A percentile compares a stretch with the other conserved stretches of the same genome.
Evolutionary conservation across 2,888 invertebrate genomes (phyloP).

Genomic region (Ornithoptera alexandrae): DNA sequence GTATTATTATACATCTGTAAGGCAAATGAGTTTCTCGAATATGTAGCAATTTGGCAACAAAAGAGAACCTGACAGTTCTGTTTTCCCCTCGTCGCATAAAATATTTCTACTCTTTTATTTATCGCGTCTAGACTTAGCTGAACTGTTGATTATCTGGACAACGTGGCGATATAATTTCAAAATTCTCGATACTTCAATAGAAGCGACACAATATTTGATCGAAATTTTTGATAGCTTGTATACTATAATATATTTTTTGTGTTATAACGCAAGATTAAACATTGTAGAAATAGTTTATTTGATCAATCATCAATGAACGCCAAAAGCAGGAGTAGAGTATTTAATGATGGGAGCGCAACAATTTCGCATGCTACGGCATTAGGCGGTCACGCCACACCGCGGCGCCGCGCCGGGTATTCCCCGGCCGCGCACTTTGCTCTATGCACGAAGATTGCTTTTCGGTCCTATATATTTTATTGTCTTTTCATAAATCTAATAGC

Average conservation of each 20-base stretch:
- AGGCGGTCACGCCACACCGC: constrained; percentile 57
- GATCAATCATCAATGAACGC: constrained; percentile 18
- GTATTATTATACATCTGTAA: constrained; percentile 8
- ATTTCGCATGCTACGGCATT: constrained; percentile 56
- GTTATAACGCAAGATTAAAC: neutral
- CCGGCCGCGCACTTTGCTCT: constrained; percentile 27
- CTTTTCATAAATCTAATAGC: constrained; percentile 32
- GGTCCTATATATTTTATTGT: constrained; percentile 28
- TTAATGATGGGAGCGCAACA: constrained; percentile 57
- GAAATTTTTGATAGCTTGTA: neutral
- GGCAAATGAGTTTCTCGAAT: constrained; percentile 24
- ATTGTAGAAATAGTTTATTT: neutral
- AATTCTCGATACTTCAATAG: constrained; percentile 11
- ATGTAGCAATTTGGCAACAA: constrained; percentile 26
- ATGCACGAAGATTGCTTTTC: constrained; percentile 28
- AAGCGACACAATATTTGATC: neutral
- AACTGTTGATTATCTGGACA: constrained; percentile 9
- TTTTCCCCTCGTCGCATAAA: constrained; percentile 23
- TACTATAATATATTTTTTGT: neutral
- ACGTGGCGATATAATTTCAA: constrained; percentile 7
- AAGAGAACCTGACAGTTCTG: constrained; percentile 21
- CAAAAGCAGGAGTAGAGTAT: constrained; percentile 26
- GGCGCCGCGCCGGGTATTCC: constrained; percentile 43
- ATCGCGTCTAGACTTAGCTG: constrained; percentile 25
- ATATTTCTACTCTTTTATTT: constrained; percentile 28